Conservation (phyloP, 2,888 invertebrate species). For the Ophioninae sp. region DNA sequence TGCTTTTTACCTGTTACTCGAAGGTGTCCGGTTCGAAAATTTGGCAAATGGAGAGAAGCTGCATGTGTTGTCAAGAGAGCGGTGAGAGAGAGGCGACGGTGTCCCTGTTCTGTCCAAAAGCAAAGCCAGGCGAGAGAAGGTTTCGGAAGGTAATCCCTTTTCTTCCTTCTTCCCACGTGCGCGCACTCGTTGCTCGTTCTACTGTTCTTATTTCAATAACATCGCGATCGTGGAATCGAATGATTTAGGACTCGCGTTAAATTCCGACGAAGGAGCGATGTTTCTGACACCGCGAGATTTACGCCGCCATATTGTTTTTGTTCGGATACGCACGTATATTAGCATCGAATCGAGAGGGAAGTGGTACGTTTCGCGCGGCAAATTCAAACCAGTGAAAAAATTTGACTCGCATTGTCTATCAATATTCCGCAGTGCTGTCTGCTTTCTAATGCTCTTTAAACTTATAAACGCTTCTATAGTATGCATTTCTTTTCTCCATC, state of each 20-base stretch:
- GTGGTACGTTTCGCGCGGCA: slow-evolving; percentile 37
- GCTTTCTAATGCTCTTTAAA: background rate
- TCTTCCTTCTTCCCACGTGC: background rate
- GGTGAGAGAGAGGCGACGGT: slow-evolving; percentile 95
- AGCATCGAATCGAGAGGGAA: slow-evolving; percentile 30
- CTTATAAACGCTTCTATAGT: background rate
- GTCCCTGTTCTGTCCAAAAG: slow-evolving; percentile 93
- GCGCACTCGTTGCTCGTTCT: slow-evolving; percentile 1
- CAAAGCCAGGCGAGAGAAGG: slow-evolving; percentile 92
- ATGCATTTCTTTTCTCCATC: too few species aligned
- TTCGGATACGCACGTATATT: slow-evolving; percentile 44
- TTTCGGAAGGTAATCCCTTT: slow-evolving; percentile 87
- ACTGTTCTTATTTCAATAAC: background rate
- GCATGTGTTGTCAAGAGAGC: slow-evolving; percentile 97
- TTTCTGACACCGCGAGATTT: slow-evolving; percentile 69
- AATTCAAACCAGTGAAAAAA: slow-evolving; percentile 29
- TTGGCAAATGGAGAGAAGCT: slow-evolving; percentile 97
- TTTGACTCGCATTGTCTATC: background rate
- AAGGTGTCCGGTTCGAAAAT: slow-evolving; percentile 97
- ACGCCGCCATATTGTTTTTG: slow-evolving; percentile 74
- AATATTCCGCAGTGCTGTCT: background rate
- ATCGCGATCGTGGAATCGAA: background rate
- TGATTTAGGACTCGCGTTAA: slow-evolving; percentile 11
- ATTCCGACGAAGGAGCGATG: slow-evolving; percentile 39
- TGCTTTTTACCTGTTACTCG: slow-evolving; percentile 67